Conservation (phyloP, 2,113 vertebrate species). For the Syngnathus scovelli region DNA sequence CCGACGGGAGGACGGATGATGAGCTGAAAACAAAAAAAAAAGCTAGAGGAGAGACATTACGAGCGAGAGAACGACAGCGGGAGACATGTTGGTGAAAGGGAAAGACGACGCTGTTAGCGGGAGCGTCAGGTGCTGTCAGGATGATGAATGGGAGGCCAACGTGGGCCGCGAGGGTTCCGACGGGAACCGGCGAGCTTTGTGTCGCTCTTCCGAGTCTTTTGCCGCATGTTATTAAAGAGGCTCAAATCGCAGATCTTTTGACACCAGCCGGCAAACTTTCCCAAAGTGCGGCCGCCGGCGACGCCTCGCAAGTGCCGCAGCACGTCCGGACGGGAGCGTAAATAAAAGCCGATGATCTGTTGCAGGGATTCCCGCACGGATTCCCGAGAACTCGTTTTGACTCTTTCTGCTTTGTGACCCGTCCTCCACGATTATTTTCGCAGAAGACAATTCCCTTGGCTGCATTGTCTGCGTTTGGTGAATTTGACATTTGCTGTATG, state of each 20-base stretch:
- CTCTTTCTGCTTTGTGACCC: not conserved
- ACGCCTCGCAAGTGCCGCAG: not conserved
- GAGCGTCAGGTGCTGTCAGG: conserved; percentile 57
- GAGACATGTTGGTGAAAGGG: conserved; percentile 33
- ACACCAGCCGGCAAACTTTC: conserved; percentile 49
- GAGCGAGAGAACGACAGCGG: conserved; percentile 13
- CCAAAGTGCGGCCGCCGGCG: conserved; percentile 25
- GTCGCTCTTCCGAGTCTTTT: conserved; percentile 66
- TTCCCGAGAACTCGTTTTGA: not conserved
- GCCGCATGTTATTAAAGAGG: conserved; percentile 71
- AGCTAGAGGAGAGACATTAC: not conserved
- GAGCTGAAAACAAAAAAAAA: conserved; percentile 7
- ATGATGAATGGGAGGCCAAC: conserved; percentile 63
- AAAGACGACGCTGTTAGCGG: conserved; percentile 26
- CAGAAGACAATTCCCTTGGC: not conserved
- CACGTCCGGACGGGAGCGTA: conserved; percentile 11
- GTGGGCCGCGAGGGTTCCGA: conserved; percentile 56
- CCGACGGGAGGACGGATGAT: conserved; percentile 15
- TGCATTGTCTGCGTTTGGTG: not conserved
- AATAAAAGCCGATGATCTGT: not conserved
- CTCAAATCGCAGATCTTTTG: conserved; percentile 57
- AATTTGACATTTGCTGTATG: not conserved
- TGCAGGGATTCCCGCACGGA: not conserved
- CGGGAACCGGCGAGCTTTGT: conserved; percentile 57
- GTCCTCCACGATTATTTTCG: not conserved